Evolutionary conservation across 2,113 vertebrate species (phyloP), one percentile per base, ranked within the genome.

Genomic region (Rhagologus leucostigma): DNA sequence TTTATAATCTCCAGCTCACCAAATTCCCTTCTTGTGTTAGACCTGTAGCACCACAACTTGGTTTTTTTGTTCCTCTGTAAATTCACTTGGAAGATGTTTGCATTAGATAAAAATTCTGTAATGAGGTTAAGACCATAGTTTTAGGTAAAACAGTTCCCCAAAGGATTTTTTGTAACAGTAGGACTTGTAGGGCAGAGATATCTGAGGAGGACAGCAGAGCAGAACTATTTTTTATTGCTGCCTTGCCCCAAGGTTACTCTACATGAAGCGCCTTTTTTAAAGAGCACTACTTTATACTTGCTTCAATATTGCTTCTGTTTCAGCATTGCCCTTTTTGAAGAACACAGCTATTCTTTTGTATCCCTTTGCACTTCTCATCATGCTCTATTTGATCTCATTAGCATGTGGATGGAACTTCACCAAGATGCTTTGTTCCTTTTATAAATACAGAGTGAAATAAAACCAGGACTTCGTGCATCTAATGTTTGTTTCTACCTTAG

Each of bases 381-480:
- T 99, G 47, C 71, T 99, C n/a, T 99, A 99, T 37, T 69, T 99
- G 94, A 98, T 99, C 56, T 99, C 99, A 1, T 90, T 99, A 67
- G 98, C 98, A 0, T 97, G 99, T 69, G 99, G 99, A 15, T 99
- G 99, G 99, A 99, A 99, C 97, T 99, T 99, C 95, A 99, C 99
- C 24, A 96, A 68, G 84, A 98, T 98, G 20, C 98, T 99, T 87
- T 99, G 99, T 89, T 98, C 98, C 82, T 99, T 99, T 96, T 99
- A 99, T 95, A 99, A 99, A 89, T 98, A 98, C 97, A 97, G 99
- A 95, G 99, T 99, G 91, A 98, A 98, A 93, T 99, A 98, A 98
- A 96, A 30, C 55, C 53, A 49, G 75, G 80, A 77, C 57, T 91
- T 85, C 8, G 7, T 4, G 3, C 70, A 71, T 27, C 42, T 73